phyloP scores from a whole-genome alignment of 2,797 vertebrate genomes.

The Sebastes variabilis region DNA sequence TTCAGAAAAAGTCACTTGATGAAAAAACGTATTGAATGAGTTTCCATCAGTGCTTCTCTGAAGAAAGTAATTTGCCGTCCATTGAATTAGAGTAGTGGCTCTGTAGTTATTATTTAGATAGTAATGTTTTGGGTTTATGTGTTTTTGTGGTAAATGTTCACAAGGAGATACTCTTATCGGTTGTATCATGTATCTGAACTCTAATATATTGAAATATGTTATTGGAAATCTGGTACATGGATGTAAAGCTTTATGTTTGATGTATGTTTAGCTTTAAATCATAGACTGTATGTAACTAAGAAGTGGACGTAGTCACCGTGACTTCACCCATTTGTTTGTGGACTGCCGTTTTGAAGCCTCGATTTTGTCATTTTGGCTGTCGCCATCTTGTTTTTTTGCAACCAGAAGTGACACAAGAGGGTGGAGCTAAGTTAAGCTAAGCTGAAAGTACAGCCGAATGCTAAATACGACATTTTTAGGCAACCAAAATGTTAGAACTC shows the following conservation, averaged over 20 bases:
- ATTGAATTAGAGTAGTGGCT: not conserved
- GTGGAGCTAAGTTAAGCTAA: too few relatives aligned
- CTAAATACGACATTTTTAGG: too few relatives aligned
- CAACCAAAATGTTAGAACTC: too few relatives aligned
- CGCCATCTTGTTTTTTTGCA: too few relatives aligned
- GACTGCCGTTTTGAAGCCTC: too few relatives aligned
- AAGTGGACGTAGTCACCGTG: too few relatives aligned
- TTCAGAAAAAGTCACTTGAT: not conserved
- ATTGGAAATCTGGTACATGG: not conserved
- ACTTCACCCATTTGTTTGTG: too few relatives aligned
- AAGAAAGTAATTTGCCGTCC: not conserved
- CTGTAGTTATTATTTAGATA: not conserved
- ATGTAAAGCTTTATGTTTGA: not conserved
- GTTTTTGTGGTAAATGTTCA: not conserved
- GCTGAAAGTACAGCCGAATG: fast-evolving
- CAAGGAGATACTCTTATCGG: not conserved
- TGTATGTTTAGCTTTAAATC: not conserved
- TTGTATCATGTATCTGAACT: not conserved
- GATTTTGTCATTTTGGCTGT: too few relatives aligned
- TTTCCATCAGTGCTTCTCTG: not conserved
- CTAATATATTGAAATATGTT: not conserved
- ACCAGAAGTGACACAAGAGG: too few relatives aligned
- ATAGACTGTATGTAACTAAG: too few relatives aligned
- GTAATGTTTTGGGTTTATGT: not conserved
- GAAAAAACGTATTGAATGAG: not conserved